A percentile compares a stretch with the other conserved stretches of the same genome.
Evolutionary conservation across 2,797 vertebrate species (phyloP).

Genomic region (Cossypha caffra): DNA sequence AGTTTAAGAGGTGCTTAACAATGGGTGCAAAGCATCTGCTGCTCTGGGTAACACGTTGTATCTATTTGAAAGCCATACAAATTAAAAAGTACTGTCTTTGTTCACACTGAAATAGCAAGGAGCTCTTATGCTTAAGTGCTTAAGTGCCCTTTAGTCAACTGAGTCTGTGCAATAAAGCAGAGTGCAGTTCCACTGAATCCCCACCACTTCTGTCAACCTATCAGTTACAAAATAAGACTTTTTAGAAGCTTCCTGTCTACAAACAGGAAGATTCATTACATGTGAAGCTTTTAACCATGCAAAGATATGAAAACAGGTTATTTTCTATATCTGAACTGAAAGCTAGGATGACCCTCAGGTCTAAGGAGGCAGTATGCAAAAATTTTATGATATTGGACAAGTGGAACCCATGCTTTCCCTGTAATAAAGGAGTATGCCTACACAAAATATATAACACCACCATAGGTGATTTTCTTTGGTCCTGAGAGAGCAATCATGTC

Average conservation of each 20-base stretch:
- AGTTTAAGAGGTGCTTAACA: neutral
- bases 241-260: neutral
- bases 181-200: neutral
- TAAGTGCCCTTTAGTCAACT: neutral
- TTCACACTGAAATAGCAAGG: neutral
- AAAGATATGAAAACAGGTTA: neutral
- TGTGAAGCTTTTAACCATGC: neutral
- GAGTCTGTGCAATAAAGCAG: neutral
- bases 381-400: neutral
- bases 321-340: neutral
- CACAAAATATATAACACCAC: neutral
- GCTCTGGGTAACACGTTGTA: neutral
- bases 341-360: neutral
- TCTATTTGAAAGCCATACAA: neutral
- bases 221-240: neutral
- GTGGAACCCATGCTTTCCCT: neutral
- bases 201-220: neutral
- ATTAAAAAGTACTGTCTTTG: neutral
- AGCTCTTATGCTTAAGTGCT: neutral
- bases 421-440: neutral
- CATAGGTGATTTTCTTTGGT: neutral
- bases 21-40: neutral
- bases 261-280: neutral
- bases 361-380: neutral
- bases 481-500: neutral